Evolutionary conservation across 2,113 vertebrate species (phyloP).

Genomic region (Dendrocopos noguchii): DNA sequence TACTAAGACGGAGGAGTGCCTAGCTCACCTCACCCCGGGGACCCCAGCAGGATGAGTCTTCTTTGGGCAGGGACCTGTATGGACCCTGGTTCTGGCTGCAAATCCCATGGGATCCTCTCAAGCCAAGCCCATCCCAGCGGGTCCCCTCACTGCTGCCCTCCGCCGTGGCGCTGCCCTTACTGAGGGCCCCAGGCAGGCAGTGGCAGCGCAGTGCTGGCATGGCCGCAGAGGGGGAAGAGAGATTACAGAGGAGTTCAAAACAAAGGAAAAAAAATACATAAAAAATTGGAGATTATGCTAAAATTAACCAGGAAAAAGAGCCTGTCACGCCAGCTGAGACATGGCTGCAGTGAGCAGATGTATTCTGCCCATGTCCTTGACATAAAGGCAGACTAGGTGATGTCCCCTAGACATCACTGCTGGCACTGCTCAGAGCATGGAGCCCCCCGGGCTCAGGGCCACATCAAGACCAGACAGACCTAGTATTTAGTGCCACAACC

Average conservation of each 20-base stretch:
- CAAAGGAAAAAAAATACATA: background rate
- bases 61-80: fast-evolving
- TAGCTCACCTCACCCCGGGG: fast-evolving
- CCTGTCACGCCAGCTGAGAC: background rate
- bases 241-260: conserved; percentile 4
- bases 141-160: background rate
- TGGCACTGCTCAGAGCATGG: background rate
- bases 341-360: background rate
- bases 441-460: fast-evolving
- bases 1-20: background rate
- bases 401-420: fast-evolving
- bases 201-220: background rate
- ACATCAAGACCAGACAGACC: background rate
- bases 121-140: background rate
- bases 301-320: conserved; percentile 65
- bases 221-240: background rate
- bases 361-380: fast-evolving
- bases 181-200: background rate
- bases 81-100: background rate
- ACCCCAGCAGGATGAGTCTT: background rate
- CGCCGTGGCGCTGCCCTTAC: background rate
- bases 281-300: conserved; percentile 16
- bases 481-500: fast-evolving
- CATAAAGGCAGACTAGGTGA: background rate
- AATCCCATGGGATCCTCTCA: background rate